These are phyloP conservation scores for Castor canadensis DNA, from an alignment of 2,113 vertebrate species.

Conservation along the genomic window DNA sequence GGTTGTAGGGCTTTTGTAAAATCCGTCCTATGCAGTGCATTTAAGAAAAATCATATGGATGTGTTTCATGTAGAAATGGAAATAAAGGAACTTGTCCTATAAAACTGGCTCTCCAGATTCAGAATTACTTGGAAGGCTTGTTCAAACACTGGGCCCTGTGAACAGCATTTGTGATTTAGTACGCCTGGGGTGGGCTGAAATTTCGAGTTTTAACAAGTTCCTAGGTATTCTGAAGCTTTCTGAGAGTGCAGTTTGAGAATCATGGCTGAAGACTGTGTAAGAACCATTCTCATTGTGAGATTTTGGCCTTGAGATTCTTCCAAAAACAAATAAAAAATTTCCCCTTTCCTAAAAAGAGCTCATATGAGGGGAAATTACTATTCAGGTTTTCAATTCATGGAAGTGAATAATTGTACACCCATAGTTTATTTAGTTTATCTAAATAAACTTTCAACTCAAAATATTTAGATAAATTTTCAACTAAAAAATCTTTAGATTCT, in stretches of 20 bases:
- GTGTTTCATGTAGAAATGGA: neutral
- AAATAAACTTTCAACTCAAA: neutral
- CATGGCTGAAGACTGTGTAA: neutral
- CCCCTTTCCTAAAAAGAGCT: neutral
- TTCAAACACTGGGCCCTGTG: neutral
- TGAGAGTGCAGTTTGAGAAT: neutral
- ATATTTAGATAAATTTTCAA: neutral
- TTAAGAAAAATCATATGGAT: slow-evolving; percentile 33
- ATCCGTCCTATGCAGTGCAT: neutral
- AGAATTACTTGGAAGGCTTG: neutral
- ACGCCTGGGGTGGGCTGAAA: neutral
- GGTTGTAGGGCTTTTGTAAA: neutral
- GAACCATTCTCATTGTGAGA: neutral
- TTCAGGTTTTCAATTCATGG: neutral
- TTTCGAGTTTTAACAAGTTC: neutral
- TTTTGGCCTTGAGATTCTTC: neutral
- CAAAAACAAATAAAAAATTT: neutral
- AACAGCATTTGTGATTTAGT: neutral
- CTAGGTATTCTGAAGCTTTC: neutral
- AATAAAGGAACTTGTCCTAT: neutral
- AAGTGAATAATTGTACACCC: neutral
- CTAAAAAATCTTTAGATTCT: neutral
- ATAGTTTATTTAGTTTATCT: too few relatives aligned
- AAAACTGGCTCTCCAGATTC: slow-evolving; percentile 27
- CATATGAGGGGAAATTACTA: neutral